phyloP scores from a whole-genome alignment of 2,888 invertebrate species.

The Heliconius hortense region DNA sequence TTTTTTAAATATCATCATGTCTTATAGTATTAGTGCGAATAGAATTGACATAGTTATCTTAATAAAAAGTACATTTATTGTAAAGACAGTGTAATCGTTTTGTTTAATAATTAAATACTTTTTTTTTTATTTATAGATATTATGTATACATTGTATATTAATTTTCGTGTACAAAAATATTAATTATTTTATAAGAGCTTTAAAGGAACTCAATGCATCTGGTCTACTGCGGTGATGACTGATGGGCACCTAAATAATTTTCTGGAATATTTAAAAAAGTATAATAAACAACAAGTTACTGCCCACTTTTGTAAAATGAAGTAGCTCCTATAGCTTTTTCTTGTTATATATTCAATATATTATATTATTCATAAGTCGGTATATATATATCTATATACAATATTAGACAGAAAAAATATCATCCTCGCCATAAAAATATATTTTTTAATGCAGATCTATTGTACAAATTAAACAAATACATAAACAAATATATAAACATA shows the following conservation, averaged over 20 bases:
- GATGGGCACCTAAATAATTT: slow-evolving; percentile 2
- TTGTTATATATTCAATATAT: neutral
- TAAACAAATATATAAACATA: slow-evolving; percentile 1
- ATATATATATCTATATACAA: neutral
- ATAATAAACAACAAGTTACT: slow-evolving; percentile 10
- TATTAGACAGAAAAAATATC: neutral
- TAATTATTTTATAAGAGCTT: slow-evolving; percentile 9
- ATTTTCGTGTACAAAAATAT: neutral
- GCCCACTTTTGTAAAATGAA: slow-evolving; percentile 10
- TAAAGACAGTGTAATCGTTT: neutral
- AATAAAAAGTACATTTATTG: neutral
- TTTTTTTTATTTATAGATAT: neutral
- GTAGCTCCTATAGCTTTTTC: neutral
- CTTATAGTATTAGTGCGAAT: too few relatives aligned
- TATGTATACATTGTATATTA: neutral
- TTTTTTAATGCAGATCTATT: slow-evolving; percentile 19
- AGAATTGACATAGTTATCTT: neutral
- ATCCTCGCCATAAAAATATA: slow-evolving; percentile 8
- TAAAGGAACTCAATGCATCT: neutral
- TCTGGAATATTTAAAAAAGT: neutral
- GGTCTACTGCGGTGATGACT: neutral
- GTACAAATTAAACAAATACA: slow-evolving; percentile 12
- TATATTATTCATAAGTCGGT: neutral
- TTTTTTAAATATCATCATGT: neutral
- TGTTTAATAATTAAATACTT: neutral